phyloP scores from a whole-genome alignment of 2,888 invertebrate species.

The Eupeodes luniger region DNA sequence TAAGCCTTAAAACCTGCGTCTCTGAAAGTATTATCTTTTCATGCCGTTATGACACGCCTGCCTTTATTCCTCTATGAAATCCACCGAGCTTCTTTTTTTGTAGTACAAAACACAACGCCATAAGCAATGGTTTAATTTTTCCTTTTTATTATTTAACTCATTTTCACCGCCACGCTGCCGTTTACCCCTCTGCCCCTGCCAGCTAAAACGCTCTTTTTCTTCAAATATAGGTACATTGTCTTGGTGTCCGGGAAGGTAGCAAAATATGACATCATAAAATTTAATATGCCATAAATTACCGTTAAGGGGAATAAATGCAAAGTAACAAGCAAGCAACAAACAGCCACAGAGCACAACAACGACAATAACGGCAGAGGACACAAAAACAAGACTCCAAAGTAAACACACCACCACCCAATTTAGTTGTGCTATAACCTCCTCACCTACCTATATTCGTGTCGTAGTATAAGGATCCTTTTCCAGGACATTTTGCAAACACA shows the following conservation, averaged over 20 bases:
- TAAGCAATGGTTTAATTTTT: conserved; percentile 16
- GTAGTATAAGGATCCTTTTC: conserved; percentile 34
- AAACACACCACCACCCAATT: conserved; percentile 33
- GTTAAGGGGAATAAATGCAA: conserved; percentile 73
- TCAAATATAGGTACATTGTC: background rate
- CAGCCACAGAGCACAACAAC: conserved; percentile 28
- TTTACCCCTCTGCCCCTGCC: background rate
- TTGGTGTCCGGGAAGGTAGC: conserved; percentile 62
- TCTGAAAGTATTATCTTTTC: conserved; percentile 67
- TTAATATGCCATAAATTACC: conserved; percentile 82
- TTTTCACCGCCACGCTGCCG: conserved; percentile 13
- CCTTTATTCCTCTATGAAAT: conserved; percentile 20
- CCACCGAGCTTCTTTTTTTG: background rate
- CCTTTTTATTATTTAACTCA: conserved; percentile 51
- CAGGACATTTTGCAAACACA: conserved; percentile 50
- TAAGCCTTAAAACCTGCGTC: conserved; percentile 64
- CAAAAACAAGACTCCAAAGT: conserved; percentile 34
- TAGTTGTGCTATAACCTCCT: conserved; percentile 11
- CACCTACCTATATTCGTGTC: no score
- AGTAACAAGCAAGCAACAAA: conserved; percentile 49
- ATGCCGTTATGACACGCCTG: conserved; percentile 58
- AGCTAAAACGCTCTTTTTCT: background rate
- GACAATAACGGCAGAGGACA: conserved; percentile 59
- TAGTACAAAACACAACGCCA: background rate
- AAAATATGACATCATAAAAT: conserved; percentile 80